Evolutionary conservation across 1,140 invertebrate species (phyloP).

Genomic region (Drosophila eugracilis): DNA sequence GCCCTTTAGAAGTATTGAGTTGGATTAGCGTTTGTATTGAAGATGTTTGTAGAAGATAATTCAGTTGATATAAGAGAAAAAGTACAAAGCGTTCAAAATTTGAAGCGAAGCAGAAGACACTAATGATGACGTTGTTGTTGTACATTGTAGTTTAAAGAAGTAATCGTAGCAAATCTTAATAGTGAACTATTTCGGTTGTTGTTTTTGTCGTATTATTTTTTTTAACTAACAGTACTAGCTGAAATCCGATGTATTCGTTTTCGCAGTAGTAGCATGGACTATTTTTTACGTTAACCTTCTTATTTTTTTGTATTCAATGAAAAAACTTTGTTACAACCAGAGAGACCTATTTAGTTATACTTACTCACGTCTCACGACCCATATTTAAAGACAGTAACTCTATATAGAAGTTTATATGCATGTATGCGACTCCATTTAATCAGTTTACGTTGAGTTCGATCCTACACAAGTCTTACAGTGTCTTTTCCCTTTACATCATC

Average conservation of each 20-base stretch:
- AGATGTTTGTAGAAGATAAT: slow-evolving; percentile 51
- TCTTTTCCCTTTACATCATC: neutral
- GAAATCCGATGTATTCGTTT: neutral
- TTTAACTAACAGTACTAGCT: neutral
- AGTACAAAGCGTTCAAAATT: slow-evolving; percentile 38
- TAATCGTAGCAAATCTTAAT: slow-evolving; percentile 6
- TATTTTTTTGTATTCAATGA: neutral
- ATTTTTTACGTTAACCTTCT: too few species aligned
- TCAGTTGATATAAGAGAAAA: slow-evolving; percentile 32
- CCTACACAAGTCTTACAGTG: neutral
- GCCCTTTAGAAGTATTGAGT: slow-evolving; percentile 40
- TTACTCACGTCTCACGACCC: neutral
- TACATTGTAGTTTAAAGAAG: slow-evolving; percentile 16
- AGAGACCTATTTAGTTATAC: neutral
- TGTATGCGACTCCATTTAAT: neutral
- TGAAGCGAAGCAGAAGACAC: slow-evolving; percentile 42
- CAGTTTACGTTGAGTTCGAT: neutral
- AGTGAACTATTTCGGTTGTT: slow-evolving; percentile 1
- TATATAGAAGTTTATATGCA: neutral
- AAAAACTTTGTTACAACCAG: neutral
- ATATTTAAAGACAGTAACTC: neutral
- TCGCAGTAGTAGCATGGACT: neutral
- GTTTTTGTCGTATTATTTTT: slow-evolving; percentile 5
- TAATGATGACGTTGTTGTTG: slow-evolving; percentile 32
- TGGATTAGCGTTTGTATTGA: slow-evolving; percentile 44